Conservation (phyloP, 2,888 invertebrate genomes). For the Parelbella ahira region DNA sequence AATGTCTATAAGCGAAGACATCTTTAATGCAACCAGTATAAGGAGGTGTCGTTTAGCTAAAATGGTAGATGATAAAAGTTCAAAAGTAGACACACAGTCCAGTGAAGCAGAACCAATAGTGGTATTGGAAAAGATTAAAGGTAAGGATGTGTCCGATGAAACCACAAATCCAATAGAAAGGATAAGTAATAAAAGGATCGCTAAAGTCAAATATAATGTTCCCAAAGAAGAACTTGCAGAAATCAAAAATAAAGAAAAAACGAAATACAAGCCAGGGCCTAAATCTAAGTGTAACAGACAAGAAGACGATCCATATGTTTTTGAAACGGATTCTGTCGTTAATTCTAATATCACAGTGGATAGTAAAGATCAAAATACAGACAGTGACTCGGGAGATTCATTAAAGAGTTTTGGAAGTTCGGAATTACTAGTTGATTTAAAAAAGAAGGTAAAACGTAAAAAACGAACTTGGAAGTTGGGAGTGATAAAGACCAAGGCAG, state of each 20-base stretch:
- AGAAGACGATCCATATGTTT: constrained; percentile 56
- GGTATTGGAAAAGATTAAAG: constrained; percentile 50
- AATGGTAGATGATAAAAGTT: constrained; percentile 56
- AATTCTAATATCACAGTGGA: constrained; percentile 46
- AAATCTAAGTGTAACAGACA: constrained; percentile 53
- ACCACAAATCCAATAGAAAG: constrained; percentile 32
- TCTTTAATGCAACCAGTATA: constrained; percentile 81
- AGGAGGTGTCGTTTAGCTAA: constrained; percentile 83
- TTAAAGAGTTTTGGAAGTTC: constrained; percentile 50
- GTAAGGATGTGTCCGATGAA: constrained; percentile 33
- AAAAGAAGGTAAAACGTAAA: constrained; percentile 56
- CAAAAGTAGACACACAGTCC: constrained; percentile 37
- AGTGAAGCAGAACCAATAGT: constrained; percentile 43
- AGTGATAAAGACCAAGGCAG: constrained; percentile 58
- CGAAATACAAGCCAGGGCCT: constrained; percentile 49
- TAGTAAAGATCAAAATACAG: constrained; percentile 38
- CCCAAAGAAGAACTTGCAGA: constrained; percentile 16
- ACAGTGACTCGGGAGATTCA: constrained; percentile 54
- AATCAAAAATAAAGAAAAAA: constrained; percentile 28
- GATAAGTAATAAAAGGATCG: constrained; percentile 43
- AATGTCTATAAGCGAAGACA: constrained; percentile 84
- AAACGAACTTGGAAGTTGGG: constrained; percentile 60
- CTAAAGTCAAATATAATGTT: constrained; percentile 44
- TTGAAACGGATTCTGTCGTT: constrained; percentile 57
- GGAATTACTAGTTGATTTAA: constrained; percentile 48